A percentile compares a stretch with the other conserved stretches of the same genome.
Evolutionary conservation across 2,113 vertebrate genomes (phyloP).

Genomic region (Cavia aperea): DNA sequence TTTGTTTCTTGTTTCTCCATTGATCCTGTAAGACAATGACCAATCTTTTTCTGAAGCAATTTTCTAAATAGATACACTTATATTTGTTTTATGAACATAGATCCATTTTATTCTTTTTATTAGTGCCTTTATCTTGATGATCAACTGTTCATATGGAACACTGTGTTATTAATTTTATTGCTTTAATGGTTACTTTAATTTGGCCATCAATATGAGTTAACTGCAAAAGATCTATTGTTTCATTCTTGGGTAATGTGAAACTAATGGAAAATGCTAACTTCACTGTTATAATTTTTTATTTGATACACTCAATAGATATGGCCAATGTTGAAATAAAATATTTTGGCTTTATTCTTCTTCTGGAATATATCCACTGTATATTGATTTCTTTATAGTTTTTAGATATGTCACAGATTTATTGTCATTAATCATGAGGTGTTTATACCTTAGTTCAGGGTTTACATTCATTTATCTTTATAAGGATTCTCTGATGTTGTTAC

Average conservation of each 20-base stretch:
- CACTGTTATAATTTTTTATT: neutral
- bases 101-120: neutral
- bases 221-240: neutral
- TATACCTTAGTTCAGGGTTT: neutral
- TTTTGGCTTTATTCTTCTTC: neutral
- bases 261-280: neutral
- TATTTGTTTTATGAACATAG: constrained; percentile 14
- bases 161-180: neutral
- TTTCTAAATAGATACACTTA: neutral
- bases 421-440: neutral
- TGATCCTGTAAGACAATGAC: neutral
- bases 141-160: neutral
- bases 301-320: neutral
- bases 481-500: neutral
- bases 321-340: neutral
- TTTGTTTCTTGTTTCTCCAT: neutral
- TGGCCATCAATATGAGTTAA: neutral
- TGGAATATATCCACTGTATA: neutral
- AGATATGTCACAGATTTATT: neutral
- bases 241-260: neutral
- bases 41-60: neutral
- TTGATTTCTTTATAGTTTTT: constrained; percentile 6
- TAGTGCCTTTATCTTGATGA: neutral
- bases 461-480: neutral
- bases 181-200: constrained; percentile 10